These are phyloP conservation scores for Ursus arctos DNA, from an alignment of 2,113 vertebrate genomes.

Conservation along the genomic window DNA sequence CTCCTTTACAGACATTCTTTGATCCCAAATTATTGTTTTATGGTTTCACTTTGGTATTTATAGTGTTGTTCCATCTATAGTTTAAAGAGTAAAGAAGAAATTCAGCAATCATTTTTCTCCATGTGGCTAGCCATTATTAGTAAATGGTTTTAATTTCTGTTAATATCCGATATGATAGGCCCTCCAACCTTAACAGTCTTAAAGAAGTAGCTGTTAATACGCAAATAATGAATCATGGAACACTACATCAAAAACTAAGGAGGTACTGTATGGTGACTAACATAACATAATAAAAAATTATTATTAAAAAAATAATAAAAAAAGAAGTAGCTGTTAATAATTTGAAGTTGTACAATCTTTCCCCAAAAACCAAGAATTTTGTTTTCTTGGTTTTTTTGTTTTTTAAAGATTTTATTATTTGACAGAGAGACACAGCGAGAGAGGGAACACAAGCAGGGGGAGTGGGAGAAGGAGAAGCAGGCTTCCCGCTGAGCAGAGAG, in stretches of 20 bases:
- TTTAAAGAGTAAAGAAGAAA: not conserved
- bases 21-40: slow-evolving; percentile 22
- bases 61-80: not conserved
- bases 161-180: not conserved
- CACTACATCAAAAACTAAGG: no score
- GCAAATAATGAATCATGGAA: no score
- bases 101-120: not conserved
- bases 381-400: not conserved
- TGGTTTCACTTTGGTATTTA: not conserved
- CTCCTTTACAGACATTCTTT: not conserved
- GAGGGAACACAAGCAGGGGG: no score
- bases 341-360: not conserved
- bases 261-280: no score
- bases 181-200: not conserved
- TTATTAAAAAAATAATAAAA: no score
- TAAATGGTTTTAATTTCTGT: not conserved
- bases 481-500: no score
- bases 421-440: no score
- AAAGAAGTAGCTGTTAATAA: not conserved
- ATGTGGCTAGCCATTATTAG: not conserved
- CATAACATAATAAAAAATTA: no score
- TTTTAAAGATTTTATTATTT: no score
- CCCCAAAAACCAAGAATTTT: not conserved
- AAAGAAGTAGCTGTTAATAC: not conserved
- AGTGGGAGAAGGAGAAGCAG: no score